These are phyloP conservation scores for Vesta saturnalis DNA, from an alignment of 2,888 invertebrate species.

Conservation along the genomic window DNA sequence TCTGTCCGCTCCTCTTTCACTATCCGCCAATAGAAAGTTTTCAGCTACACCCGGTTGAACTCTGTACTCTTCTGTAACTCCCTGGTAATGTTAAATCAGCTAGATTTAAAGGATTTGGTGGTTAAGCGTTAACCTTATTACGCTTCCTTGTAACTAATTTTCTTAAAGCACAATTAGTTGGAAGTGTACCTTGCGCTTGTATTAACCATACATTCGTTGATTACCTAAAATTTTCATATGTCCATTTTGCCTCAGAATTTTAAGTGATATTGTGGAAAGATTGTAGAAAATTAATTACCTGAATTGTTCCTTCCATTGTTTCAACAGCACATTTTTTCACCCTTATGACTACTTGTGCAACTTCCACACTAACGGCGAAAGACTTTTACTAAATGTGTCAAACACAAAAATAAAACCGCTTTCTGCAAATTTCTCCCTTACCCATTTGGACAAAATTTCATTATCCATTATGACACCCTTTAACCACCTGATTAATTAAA, in stretches of 20 bases:
- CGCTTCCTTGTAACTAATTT: conserved; percentile 24
- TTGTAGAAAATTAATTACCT: no score
- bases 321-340: no score
- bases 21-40: no score
- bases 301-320: no score
- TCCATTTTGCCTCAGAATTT: neutral
- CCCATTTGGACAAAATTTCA: conserved; percentile 7
- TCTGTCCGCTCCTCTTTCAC: no score
- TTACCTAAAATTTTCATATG: conserved; percentile 14
- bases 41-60: conserved; percentile 10
- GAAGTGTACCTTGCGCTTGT: conserved; percentile 19
- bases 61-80: conserved; percentile 16
- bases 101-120: no score
- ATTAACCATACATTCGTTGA: conserved; percentile 17
- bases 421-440: conserved; percentile 5
- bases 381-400: conserved; percentile 16
- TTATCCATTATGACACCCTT: no score
- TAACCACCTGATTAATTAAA: neutral
- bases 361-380: no score
- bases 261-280: neutral
- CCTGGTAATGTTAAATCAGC: no score
- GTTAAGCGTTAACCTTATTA: conserved; percentile 13
- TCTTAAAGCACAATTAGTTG: conserved; percentile 20
- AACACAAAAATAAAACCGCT: no score
- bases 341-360: no score